These are phyloP conservation scores for Ophion ellenae DNA, from an alignment of 2,888 invertebrate genomes.

Conservation along the genomic window DNA sequence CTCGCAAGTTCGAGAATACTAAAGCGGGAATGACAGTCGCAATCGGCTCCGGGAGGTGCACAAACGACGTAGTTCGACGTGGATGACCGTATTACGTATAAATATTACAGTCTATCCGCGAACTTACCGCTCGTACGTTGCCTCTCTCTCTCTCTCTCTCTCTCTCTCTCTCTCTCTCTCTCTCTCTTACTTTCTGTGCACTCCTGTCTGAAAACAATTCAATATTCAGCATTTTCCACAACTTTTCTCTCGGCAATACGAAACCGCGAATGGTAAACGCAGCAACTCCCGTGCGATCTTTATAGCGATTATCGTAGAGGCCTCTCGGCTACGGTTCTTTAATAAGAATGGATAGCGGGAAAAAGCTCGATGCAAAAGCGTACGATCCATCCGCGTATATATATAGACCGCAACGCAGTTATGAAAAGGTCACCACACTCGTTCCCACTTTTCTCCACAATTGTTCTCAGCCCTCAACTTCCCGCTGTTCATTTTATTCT, in stretches of 20 bases:
- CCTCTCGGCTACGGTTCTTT: slow-evolving; percentile 9
- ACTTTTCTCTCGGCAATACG: slow-evolving; percentile 19
- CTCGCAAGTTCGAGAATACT: slow-evolving; percentile 47
- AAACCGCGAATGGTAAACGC: slow-evolving; percentile 13
- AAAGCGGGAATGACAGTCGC: slow-evolving; percentile 44
- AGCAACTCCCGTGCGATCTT: slow-evolving; percentile 21
- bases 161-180: background rate
- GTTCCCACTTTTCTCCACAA: slow-evolving; percentile 16
- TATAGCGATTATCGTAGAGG: slow-evolving; percentile 24
- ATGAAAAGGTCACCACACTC: slow-evolving; percentile 34
- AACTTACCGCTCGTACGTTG: slow-evolving; percentile 9
- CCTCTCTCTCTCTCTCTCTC: background rate
- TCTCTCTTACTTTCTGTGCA: background rate
- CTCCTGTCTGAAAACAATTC: slow-evolving; percentile 15
- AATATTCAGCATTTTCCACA: slow-evolving; percentile 15
- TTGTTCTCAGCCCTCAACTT: slow-evolving; percentile 24
- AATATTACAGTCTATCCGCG: slow-evolving; percentile 40
- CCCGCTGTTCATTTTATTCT: slow-evolving; percentile 13
- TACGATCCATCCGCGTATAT: background rate
- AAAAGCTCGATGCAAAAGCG: background rate
- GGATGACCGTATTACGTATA: slow-evolving; percentile 43
- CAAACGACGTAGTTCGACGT: slow-evolving; percentile 18
- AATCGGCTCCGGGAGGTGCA: slow-evolving; percentile 18
- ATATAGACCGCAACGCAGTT: slow-evolving; percentile 1
- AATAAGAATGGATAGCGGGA: slow-evolving; percentile 6